Evolutionary conservation across 2,888 invertebrate genomes (phyloP).

Genomic region (Galerucella calmariensis): DNA sequence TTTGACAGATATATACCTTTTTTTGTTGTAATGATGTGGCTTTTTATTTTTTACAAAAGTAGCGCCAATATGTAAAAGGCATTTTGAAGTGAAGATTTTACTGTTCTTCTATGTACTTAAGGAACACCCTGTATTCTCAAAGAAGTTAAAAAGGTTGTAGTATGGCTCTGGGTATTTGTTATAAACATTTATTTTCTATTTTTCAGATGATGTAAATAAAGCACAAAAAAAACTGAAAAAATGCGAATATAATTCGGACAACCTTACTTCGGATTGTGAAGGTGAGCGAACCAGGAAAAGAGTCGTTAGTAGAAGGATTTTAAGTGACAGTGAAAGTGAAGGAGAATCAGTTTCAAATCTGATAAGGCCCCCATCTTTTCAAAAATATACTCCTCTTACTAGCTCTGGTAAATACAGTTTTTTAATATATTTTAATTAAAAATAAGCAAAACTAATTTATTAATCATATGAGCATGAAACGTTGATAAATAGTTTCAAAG

Average conservation of each 20-base stretch:
- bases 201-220: background rate
- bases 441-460: no score
- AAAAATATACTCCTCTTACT: constrained; percentile 8
- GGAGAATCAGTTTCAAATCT: constrained; percentile 16
- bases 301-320: background rate
- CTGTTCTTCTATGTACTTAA: no score
- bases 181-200: background rate
- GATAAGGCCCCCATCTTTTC: constrained; percentile 19
- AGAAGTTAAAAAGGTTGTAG: no score
- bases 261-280: constrained; percentile 19
- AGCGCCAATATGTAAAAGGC: no score
- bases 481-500: background rate
- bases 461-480: no score
- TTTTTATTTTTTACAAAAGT: no score
- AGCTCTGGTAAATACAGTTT: constrained; percentile 5
- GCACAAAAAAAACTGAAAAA: constrained; percentile 2
- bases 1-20: no score
- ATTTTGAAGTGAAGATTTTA: no score
- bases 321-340: constrained; percentile 2
- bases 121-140: no score
- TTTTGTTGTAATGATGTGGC: no score
- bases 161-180: no score
- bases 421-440: background rate
- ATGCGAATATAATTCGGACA: background rate
- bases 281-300: constrained; percentile 10